These are phyloP conservation scores for Esperia sulphurella DNA, from an alignment of 2,888 invertebrate genomes.

Conservation along the genomic window DNA sequence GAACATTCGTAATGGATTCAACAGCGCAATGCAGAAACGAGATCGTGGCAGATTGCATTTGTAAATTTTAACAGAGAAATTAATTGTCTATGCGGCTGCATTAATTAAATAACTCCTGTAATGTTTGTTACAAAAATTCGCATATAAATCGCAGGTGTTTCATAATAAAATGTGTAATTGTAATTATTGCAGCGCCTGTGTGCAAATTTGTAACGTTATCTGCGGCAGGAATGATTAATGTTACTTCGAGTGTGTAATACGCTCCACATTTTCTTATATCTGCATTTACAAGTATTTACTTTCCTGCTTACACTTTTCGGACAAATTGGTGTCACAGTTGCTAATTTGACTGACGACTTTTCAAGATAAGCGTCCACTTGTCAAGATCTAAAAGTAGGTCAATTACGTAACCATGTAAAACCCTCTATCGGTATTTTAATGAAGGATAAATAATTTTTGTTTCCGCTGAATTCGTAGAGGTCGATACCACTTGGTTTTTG, in stretches of 20 bases:
- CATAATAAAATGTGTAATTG: slow-evolving; percentile 23
- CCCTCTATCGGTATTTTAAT: not conserved
- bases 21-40: not conserved
- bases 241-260: slow-evolving; percentile 8
- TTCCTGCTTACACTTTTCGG: not conserved
- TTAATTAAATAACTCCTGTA: not conserved
- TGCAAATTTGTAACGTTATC: slow-evolving; percentile 21
- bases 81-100: not conserved
- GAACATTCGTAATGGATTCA: slow-evolving; percentile 1
- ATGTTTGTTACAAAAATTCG: not conserved
- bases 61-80: not conserved
- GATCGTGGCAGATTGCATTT: not conserved
- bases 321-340: slow-evolving; percentile 9
- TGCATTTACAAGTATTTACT: not conserved
- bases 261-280: slow-evolving; percentile 16
- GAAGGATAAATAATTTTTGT: not conserved
- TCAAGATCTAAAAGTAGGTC: slow-evolving; percentile 5
- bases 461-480: slow-evolving; percentile 5
- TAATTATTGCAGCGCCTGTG: slow-evolving; percentile 21
- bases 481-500: not conserved
- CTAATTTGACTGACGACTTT: slow-evolving; percentile 4
- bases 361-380: slow-evolving; percentile 9
- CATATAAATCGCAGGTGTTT: slow-evolving; percentile 6
- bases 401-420: slow-evolving; percentile 1
- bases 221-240: slow-evolving; percentile 16